Conservation (phyloP, 37 sponge, comb jelly and placozoan species). For the Amphimedon queenslandica region DNA sequence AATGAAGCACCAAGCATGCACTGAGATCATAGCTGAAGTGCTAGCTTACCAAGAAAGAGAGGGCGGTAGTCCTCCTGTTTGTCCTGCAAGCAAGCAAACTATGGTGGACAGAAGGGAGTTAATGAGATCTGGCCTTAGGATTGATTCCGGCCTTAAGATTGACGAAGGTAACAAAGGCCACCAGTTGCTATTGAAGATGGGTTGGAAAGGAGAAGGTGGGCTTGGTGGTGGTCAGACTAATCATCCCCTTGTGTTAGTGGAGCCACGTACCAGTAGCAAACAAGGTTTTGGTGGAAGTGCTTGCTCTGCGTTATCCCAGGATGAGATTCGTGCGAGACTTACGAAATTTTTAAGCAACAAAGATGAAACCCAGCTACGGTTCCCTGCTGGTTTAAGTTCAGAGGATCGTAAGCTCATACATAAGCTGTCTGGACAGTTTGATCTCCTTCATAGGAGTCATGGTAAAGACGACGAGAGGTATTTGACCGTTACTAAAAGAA, state of each 20-base stretch:
- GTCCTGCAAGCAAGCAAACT: neutral
- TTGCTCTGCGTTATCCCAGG: neutral
- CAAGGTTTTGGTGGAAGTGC: conserved; percentile 2
- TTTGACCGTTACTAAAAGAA: conserved; percentile 31
- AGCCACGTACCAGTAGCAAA: neutral
- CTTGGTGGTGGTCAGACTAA: neutral
- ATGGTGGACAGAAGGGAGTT: neutral
- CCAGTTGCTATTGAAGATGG: conserved; percentile 37
- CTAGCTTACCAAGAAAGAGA: neutral
- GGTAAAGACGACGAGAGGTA: conserved; percentile 23
- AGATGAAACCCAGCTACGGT: conserved; percentile 32
- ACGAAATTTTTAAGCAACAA: conserved; percentile 22
- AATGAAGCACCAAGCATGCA: conserved; percentile 16
- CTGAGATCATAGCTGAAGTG: conserved; percentile 1
- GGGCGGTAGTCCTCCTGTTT: neutral
- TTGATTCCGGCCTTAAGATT: neutral
- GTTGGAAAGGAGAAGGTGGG: conserved; percentile 18
- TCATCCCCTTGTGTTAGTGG: conserved; percentile 13
- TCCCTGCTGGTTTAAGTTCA: conserved; percentile 25
- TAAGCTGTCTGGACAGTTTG: conserved; percentile 21
- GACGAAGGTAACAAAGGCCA: conserved; percentile 17
- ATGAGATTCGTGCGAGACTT: conserved; percentile 17
- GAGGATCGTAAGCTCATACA: conserved; percentile 55
- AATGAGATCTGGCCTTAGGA: neutral
- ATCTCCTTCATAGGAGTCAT: conserved; percentile 34